Percentiles rank a stretch among this genome's conserved stretches.
Conservation (phyloP, 2,888 invertebrate genomes). For the Patella depressa region DNA sequence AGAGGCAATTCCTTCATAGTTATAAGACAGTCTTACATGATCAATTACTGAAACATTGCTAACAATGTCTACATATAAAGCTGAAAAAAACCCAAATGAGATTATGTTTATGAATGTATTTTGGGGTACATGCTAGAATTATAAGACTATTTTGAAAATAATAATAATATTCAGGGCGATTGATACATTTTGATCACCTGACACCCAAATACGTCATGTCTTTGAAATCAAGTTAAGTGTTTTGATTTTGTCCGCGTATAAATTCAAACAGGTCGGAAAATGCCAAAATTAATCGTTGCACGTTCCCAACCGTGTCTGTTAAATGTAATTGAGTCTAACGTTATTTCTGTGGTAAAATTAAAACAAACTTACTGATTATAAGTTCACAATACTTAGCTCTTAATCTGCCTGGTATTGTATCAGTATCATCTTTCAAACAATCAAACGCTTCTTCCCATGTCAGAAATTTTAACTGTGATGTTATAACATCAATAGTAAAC, state of each 20-base stretch:
- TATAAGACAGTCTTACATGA: slow-evolving; percentile 65
- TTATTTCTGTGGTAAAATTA: no score
- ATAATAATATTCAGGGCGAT: neutral
- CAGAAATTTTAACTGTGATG: slow-evolving; percentile 64
- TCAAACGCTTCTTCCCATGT: slow-evolving; percentile 69
- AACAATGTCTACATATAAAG: slow-evolving; percentile 69
- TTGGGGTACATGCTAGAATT: neutral
- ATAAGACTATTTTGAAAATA: neutral
- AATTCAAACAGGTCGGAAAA: no score
- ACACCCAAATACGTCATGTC: no score
- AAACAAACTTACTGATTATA: slow-evolving; percentile 63
- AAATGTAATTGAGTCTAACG: no score
- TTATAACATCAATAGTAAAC: slow-evolving; percentile 67
- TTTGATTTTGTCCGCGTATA: no score
- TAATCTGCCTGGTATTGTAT: slow-evolving; percentile 63
- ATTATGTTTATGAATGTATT: neutral
- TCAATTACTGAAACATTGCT: slow-evolving; percentile 67
- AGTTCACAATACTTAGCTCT: slow-evolving; percentile 69
- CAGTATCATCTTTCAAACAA: slow-evolving; percentile 60
- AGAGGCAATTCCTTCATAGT: slow-evolving; percentile 59
- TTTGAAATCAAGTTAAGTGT: no score
- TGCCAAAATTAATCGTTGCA: no score
- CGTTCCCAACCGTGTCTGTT: no score
- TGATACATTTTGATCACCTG: no score
- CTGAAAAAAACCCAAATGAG: slow-evolving; percentile 39